A percentile compares a stretch with the other conserved stretches of the same genome.
Conservation (phyloP, 1,140 invertebrate genomes). For the Hirudo medicinalis region DNA sequence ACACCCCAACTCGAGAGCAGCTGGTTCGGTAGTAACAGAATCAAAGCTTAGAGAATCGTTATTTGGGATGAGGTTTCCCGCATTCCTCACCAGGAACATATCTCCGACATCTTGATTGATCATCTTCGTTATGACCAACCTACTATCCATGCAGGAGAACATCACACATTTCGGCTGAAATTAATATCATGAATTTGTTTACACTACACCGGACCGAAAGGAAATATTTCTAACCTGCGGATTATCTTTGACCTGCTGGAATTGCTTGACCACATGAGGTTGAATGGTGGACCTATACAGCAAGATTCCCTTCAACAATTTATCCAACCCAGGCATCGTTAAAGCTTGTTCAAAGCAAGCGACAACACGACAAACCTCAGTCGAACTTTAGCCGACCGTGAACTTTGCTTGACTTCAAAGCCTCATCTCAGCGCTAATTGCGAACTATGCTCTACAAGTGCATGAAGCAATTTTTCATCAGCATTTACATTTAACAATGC, state of each 20-base stretch:
- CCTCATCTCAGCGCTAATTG: too few species aligned
- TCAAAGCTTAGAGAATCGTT: conserved; percentile 28
- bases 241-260: conserved; percentile 68
- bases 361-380: too few species aligned
- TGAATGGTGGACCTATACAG: conserved; percentile 64
- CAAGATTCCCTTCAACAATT: conserved; percentile 73
- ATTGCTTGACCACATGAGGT: conserved; percentile 75
- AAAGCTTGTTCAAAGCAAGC: too few species aligned
- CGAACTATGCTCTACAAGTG: too few species aligned
- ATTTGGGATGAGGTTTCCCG: conserved; percentile 48
- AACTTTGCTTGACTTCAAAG: too few species aligned
- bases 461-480: too few species aligned
- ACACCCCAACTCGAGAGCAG: conserved; percentile 80
- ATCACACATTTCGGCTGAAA: conserved; percentile 81
- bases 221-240: conserved; percentile 57
- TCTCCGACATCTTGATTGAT: conserved; percentile 88
- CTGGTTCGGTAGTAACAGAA: conserved; percentile 65
- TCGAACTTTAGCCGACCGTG: too few species aligned
- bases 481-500: too few species aligned
- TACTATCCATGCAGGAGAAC: conserved; percentile 91
- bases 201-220: not conserved
- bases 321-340: conserved; percentile 48
- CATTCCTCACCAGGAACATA: conserved; percentile 92
- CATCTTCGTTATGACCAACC: conserved; percentile 87
- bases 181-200: conserved; percentile 29